These are phyloP conservation scores for Prunella strophiata DNA, from an alignment of 2,797 vertebrate genomes.

Conservation along the genomic window DNA sequence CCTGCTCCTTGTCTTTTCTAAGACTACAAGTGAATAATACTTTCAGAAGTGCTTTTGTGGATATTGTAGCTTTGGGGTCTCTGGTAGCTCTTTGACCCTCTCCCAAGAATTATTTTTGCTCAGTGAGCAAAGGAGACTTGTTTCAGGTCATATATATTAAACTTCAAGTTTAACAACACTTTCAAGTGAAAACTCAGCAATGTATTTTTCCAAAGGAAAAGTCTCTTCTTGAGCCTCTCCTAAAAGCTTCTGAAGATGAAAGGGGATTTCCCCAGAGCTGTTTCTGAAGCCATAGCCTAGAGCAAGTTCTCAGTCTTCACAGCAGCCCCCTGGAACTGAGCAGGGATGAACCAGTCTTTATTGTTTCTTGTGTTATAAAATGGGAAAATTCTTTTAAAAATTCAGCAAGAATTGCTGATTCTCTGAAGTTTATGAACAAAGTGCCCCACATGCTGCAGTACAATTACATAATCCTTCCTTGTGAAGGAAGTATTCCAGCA, in stretches of 20 bases:
- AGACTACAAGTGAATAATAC: not conserved
- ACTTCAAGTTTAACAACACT: not conserved
- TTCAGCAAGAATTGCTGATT: not conserved
- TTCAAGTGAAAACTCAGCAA: not conserved
- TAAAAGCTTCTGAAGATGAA: slow-evolving; percentile 47
- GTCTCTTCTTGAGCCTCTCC: not conserved
- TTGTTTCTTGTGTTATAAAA: not conserved
- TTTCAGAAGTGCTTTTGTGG: not conserved
- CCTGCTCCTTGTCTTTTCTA: not conserved
- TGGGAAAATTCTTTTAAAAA: not conserved
- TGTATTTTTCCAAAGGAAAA: slow-evolving; percentile 15
- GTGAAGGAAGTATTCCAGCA: not conserved
- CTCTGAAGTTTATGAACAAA: not conserved
- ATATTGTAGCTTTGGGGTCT: not conserved
- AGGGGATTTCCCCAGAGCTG: slow-evolving; percentile 47
- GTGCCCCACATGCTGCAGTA: not conserved
- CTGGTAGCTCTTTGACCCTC: not conserved
- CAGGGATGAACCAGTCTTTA: not conserved
- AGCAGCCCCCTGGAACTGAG: not conserved
- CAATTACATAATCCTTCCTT: not conserved
- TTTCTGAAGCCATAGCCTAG: slow-evolving; percentile 41
- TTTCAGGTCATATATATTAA: not conserved
- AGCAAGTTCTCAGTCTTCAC: slow-evolving; percentile 2
- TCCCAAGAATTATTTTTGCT: not conserved
- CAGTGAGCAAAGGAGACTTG: not conserved